A percentile compares a stretch with the other conserved stretches of the same genome.
These are phyloP conservation scores for Rhipidura dahli DNA, from an alignment of 2,113 vertebrate species.

Conservation along the genomic window DNA sequence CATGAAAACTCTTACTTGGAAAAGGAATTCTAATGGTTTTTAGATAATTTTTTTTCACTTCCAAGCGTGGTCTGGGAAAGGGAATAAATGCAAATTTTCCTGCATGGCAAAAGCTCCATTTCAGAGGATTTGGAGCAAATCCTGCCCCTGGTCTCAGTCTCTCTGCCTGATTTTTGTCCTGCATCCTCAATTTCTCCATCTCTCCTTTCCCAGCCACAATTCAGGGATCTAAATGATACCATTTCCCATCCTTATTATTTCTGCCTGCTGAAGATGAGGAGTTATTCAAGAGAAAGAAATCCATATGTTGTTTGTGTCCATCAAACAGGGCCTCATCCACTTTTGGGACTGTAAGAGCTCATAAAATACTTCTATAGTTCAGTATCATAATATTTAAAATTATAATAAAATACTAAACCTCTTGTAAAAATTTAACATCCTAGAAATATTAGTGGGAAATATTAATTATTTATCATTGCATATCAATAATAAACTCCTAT, in stretches of 20 bases:
- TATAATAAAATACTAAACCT: not conserved
- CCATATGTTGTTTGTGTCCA: not conserved
- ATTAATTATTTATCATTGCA: not conserved
- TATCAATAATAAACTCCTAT: not conserved
- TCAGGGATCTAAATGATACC: not conserved
- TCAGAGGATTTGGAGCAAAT: not conserved
- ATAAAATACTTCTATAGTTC: not conserved
- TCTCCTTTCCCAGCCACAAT: not conserved
- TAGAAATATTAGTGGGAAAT: not conserved
- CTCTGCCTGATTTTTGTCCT: not conserved
- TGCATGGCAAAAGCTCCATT: accelerated
- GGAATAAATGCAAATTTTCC: not conserved
- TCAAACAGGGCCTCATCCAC: not conserved
- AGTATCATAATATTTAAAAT: not conserved
- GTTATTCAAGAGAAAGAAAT: not conserved
- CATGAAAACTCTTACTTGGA: not conserved
- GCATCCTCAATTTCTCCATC: not conserved
- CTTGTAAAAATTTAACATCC: not conserved
- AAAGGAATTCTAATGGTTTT: not conserved
- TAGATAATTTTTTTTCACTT: not conserved
- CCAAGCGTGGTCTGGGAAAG: not conserved
- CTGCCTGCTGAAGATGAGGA: not conserved
- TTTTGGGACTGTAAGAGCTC: not conserved
- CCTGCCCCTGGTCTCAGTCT: not conserved
- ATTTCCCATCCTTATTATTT: not conserved